Evolutionary conservation across 2,888 invertebrate genomes (phyloP).

Genomic region (Theretra japonica): DNA sequence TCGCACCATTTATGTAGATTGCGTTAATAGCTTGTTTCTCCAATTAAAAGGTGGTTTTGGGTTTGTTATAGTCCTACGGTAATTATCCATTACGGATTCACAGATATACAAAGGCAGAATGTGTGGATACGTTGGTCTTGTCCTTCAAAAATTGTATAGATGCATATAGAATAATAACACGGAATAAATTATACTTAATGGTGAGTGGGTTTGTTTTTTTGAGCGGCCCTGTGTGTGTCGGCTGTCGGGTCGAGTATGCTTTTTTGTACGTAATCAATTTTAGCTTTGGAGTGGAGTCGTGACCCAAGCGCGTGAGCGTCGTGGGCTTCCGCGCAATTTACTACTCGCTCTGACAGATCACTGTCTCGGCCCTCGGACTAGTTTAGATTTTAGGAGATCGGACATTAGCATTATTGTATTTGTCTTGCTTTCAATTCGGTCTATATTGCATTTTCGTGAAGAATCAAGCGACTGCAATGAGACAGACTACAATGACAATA

Average conservation of each 20-base stretch:
- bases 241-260: slow-evolving; percentile 49
- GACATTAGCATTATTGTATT: not conserved
- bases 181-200: slow-evolving; percentile 78
- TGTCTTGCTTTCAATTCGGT: no score
- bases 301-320: slow-evolving; percentile 68
- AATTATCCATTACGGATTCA: slow-evolving; percentile 52
- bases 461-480: no score
- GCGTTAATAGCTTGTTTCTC: slow-evolving; percentile 33
- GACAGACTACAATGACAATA: no score
- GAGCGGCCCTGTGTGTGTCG: slow-evolving; percentile 50
- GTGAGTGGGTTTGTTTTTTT: slow-evolving; percentile 67
- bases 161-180: slow-evolving; percentile 64
- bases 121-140: slow-evolving; percentile 45
- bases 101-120: slow-evolving; percentile 49
- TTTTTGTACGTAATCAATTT: slow-evolving; percentile 76
- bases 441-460: no score
- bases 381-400: slow-evolving; percentile 4
- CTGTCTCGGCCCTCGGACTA: slow-evolving; percentile 11
- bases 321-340: slow-evolving; percentile 67
- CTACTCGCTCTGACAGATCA: slow-evolving; percentile 43
- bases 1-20: slow-evolving; percentile 21
- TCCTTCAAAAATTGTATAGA: slow-evolving; percentile 60
- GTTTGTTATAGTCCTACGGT: slow-evolving; percentile 50
- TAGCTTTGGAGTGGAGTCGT: slow-evolving; percentile 78
- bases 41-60: slow-evolving; percentile 40